A percentile compares a stretch with the other conserved stretches of the same genome.
Evolutionary conservation across 92 coral and sea anemone species (phyloP).

Genomic region (Zoanthus gigantus): DNA sequence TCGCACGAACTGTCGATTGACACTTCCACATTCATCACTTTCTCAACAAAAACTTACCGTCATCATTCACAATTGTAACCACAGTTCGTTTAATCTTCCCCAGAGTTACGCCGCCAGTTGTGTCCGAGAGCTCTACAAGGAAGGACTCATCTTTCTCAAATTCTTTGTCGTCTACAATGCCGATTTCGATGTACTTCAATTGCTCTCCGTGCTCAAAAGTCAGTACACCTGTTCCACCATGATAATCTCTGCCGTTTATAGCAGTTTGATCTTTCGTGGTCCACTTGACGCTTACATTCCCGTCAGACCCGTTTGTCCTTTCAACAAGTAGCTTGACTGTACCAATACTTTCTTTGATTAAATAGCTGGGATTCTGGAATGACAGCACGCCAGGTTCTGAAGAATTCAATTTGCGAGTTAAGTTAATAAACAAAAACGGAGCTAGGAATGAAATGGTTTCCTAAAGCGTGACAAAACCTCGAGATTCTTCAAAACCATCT

Average conservation of each 20-base stretch:
- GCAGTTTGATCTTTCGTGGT: conserved; percentile 89
- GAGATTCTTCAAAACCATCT: no score
- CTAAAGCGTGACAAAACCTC: no score
- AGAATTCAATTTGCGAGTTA: neutral
- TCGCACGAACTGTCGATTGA: no score
- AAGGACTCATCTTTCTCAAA: conserved; percentile 96
- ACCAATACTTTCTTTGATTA: conserved; percentile 96
- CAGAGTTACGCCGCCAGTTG: conserved; percentile 89
- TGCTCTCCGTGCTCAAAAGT: conserved; percentile 94
- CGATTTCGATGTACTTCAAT: conserved; percentile 79
- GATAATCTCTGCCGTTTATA: conserved; percentile 86
- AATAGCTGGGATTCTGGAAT: conserved; percentile 93
- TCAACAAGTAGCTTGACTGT: conserved; percentile 79
- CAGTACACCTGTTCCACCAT: conserved; percentile 84
- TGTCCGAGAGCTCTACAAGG: conserved; percentile 75
- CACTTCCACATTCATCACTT: no score
- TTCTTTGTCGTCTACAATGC: conserved; percentile 89
- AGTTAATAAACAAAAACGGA: neutral
- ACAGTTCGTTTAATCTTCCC: conserved; percentile 84
- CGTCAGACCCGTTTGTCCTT: conserved; percentile 92
- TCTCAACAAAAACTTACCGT: conserved; percentile 73
- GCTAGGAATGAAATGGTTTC: no score
- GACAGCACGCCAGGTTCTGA: conserved; percentile 93
- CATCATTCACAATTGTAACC: conserved; percentile 92
- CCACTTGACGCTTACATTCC: conserved; percentile 87